These are phyloP conservation scores for Notiomystis cincta DNA, from an alignment of 2,113 vertebrate species.

Conservation along the genomic window DNA sequence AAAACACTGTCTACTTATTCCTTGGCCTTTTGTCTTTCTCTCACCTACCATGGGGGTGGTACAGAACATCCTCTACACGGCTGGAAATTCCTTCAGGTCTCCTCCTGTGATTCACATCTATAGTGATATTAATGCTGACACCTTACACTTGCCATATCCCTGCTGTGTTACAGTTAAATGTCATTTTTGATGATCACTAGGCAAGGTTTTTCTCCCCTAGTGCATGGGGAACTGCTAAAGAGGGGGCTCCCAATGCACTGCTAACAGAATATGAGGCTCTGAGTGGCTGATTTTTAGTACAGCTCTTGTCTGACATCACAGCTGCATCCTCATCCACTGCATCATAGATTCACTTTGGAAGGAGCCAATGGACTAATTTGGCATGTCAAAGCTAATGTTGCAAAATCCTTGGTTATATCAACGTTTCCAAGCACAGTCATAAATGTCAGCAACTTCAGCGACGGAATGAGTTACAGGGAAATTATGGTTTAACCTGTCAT, in stretches of 20 bases:
- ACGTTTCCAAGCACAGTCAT: not conserved
- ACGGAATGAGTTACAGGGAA: not conserved
- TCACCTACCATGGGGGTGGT: not conserved
- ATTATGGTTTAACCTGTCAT: not conserved
- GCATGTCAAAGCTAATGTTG: not conserved
- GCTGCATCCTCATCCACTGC: not conserved
- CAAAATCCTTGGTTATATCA: not conserved
- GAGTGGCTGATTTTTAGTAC: not conserved
- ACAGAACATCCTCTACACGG: not conserved
- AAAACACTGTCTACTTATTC: not conserved
- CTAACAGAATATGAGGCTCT: not conserved
- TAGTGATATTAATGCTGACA: not conserved
- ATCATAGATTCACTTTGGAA: fast-evolving
- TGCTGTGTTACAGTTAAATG: not conserved
- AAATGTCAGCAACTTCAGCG: not conserved
- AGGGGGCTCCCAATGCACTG: not conserved
- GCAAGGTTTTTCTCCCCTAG: not conserved
- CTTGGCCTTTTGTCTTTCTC: not conserved
- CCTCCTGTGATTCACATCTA: not conserved
- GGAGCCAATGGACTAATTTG: not conserved
- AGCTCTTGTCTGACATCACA: not conserved
- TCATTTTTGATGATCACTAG: not conserved
- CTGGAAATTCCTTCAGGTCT: not conserved
- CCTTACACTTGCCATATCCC: not conserved
- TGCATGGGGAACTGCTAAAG: not conserved